A percentile compares a stretch with the other conserved stretches of the same genome.
Conservation (phyloP, 2,888 invertebrate species). For the Drosophila formosana region DNA sequence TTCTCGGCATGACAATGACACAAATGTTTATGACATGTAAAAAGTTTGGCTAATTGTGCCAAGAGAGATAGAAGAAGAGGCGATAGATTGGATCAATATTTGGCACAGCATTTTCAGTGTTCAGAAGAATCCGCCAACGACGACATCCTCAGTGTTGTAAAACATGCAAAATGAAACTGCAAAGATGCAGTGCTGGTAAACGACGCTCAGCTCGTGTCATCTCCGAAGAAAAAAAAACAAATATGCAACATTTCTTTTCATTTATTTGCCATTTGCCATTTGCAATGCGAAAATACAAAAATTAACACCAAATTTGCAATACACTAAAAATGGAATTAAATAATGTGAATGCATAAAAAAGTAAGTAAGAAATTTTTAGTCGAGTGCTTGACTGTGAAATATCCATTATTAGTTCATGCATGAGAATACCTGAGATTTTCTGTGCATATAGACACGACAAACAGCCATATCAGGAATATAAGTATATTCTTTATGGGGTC, state of each 20-base stretch:
- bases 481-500: no score
- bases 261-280: conserved; percentile 43
- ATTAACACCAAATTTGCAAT: neutral
- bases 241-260: conserved; percentile 38
- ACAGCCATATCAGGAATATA: no score
- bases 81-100: conserved; percentile 37
- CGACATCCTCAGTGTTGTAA: neutral
- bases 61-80: neutral
- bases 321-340: neutral
- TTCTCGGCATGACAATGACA: conserved; percentile 47
- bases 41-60: conserved; percentile 67
- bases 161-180: neutral
- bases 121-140: neutral
- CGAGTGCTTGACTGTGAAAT: no score
- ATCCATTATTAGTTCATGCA: no score
- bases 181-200: conserved; percentile 23
- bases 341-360: neutral
- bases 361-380: neutral
- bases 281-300: conserved; percentile 24
- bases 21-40: conserved; percentile 68
- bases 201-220: conserved; percentile 8
- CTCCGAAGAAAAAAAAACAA: no score
- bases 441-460: no score
- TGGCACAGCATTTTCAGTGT: conserved; percentile 18
- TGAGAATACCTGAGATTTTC: no score